A percentile compares a stretch with the other conserved stretches of the same genome.
These are phyloP conservation scores for Drosophila pallidifrons DNA, from an alignment of 1,140 invertebrate species.

Conservation along the genomic window DNA sequence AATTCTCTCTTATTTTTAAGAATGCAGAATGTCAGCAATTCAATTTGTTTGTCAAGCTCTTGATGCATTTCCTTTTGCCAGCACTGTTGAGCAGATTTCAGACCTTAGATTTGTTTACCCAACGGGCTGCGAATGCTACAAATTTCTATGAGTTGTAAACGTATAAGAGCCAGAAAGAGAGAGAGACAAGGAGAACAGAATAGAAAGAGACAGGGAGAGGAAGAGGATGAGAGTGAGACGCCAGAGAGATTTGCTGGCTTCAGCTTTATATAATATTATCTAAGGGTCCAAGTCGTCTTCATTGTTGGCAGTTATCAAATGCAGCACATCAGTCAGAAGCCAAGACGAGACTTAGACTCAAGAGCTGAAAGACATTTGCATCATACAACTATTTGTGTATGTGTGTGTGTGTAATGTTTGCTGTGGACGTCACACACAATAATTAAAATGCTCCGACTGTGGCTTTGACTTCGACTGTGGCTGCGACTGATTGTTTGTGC, in stretches of 20 bases:
- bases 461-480: constrained; percentile 41
- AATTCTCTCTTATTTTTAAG: too few relatives aligned
- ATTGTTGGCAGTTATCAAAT: constrained; percentile 79
- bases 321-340: constrained; percentile 67
- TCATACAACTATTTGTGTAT: constrained; percentile 22
- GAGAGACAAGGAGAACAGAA: background rate
- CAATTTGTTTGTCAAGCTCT: background rate
- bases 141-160: constrained; percentile 66
- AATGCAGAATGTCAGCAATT: background rate
- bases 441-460: constrained; percentile 73
- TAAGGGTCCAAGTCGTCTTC: constrained; percentile 70
- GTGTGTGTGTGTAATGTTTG: constrained; percentile 17
- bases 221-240: background rate
- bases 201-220: background rate
- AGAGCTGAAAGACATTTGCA: constrained; percentile 13
- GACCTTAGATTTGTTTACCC: constrained; percentile 39
- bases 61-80: background rate
- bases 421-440: constrained; percentile 70
- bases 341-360: constrained; percentile 14
- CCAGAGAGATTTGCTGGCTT: constrained; percentile 36
- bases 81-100: constrained; percentile 17
- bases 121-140: constrained; percentile 56
- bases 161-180: constrained; percentile 15
- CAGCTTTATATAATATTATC: constrained; percentile 76
- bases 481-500: constrained; percentile 65